phyloP scores from a whole-genome alignment of 2,797 vertebrate species.

The Champsocephalus esox region DNA sequence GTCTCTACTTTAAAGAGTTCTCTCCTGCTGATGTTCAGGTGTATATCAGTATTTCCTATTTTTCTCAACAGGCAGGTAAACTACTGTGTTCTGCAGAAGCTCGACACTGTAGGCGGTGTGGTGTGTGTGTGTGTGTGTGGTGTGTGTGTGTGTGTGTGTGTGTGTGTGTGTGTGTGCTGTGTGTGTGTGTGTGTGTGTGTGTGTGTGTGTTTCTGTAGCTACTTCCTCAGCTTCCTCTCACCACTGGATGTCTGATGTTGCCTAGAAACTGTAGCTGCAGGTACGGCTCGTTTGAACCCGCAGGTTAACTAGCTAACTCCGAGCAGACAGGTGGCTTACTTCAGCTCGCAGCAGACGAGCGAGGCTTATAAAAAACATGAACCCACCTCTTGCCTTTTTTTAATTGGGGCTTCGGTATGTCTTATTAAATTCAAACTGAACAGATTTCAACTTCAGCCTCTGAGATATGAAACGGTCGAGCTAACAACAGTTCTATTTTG shows the following conservation, averaged over 20 bases:
- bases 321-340: slow-evolving; percentile 6
- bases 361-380: background rate
- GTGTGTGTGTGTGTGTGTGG: slow-evolving; percentile 3
- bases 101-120: slow-evolving; percentile 14
- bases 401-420: background rate
- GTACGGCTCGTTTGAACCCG: slow-evolving; percentile 35
- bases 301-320: slow-evolving; percentile 49
- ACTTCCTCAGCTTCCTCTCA: background rate
- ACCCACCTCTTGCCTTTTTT: background rate
- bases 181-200: background rate
- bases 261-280: slow-evolving; percentile 58
- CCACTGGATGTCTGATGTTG: slow-evolving; percentile 45
- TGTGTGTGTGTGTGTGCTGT: slow-evolving; percentile 12
- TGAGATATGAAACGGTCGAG: slow-evolving; percentile 1
- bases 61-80: background rate
- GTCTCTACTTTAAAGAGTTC: too few species aligned
- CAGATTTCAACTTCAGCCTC: background rate
- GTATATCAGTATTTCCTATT: background rate
- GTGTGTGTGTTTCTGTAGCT: slow-evolving; percentile 3
- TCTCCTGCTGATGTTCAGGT: too few species aligned
- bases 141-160: slow-evolving; percentile 10
- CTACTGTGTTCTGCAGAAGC: background rate
- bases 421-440: slow-evolving; percentile 14
- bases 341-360: background rate
- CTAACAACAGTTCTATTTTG: too few species aligned